Evolutionary conservation across 2,888 invertebrate species (phyloP), one percentile per base, ranked within the genome.

Genomic region (Meloe dianella): DNA sequence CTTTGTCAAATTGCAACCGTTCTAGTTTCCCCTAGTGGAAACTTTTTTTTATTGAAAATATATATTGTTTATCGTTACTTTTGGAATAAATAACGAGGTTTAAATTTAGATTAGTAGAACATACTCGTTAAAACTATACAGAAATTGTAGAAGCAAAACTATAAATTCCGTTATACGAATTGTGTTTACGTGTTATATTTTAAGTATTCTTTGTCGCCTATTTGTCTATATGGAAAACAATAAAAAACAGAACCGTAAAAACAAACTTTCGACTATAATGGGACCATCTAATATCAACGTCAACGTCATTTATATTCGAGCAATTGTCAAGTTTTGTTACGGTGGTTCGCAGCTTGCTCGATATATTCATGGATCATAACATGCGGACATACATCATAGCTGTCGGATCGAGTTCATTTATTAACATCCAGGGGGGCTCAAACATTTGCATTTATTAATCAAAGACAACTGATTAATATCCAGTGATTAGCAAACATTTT

Each of bases 301-400:
- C 58, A 57, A 64, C 35, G 61, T 54, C 51, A 59, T 24, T 54
- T 54, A 54, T 54, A 24, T 54, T 27, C 1, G n/a, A 61, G 59
- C 64, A 71, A 74, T 73, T 73, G 77, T 73, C 74, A 72, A 70
- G 72, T 75, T n/a, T 74, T 73, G 74, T 75, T 74, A 73, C 75
- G 73, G 71, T 70, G 69, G 70, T 71, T 72, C 71, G 69, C 65
- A 59, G 71, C 67, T 71, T 72, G 74, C 72, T 74, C 74, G 75
- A 77, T 78, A 75, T 77, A 80, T 80, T 79, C 78, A 79, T 78
- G 79, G 78, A 79, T 80, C 80, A 79, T 77, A 79, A 79, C 78
- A 78, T 74, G 77, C 76, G 76, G 75, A 76, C 77, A 79, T 80
- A 79, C 75, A 79, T 79, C 78, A 80, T 79, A 77, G 78, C 79